Conservation (phyloP, 2,113 vertebrate species). For the Myotis lucifugus region DNA sequence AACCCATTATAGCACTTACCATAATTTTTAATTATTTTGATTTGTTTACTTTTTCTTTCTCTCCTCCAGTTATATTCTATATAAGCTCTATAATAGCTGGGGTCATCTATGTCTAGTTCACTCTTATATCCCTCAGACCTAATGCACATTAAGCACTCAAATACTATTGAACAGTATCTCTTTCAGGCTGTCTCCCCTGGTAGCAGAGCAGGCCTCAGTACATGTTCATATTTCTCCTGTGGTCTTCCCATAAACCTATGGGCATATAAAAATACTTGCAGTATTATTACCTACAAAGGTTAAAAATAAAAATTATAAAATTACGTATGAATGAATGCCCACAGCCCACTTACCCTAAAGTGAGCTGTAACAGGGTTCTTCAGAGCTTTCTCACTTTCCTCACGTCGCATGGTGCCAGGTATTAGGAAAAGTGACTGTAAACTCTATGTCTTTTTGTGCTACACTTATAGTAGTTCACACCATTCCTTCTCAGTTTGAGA, state of each 20-base stretch:
- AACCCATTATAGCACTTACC: not conserved
- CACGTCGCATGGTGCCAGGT: not conserved
- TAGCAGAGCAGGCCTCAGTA: not conserved
- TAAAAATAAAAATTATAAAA: too few species aligned
- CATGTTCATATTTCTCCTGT: not conserved
- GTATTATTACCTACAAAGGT: too few species aligned
- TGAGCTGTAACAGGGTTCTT: not conserved
- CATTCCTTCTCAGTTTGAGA: slow-evolving; percentile 10
- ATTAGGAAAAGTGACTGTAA: not conserved
- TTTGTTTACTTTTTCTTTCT: slow-evolving; percentile 37
- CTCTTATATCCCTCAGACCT: not conserved
- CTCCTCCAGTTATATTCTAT: slow-evolving; percentile 3
- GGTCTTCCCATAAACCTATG: not conserved
- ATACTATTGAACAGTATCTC: not conserved
- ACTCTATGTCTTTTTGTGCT: not conserved
- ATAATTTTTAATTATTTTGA: not conserved
- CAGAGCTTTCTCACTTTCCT: not conserved
- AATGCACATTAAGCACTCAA: not conserved
- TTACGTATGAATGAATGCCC: too few species aligned
- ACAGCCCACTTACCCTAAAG: not conserved
- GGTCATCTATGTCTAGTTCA: not conserved
- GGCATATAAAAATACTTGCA: too few species aligned
- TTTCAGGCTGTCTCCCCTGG: not conserved
- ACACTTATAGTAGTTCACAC: not conserved
- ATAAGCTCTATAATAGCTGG: not conserved